These are phyloP conservation scores for Dilophus febrilis DNA, from an alignment of 2,888 invertebrate species.

Conservation along the genomic window DNA sequence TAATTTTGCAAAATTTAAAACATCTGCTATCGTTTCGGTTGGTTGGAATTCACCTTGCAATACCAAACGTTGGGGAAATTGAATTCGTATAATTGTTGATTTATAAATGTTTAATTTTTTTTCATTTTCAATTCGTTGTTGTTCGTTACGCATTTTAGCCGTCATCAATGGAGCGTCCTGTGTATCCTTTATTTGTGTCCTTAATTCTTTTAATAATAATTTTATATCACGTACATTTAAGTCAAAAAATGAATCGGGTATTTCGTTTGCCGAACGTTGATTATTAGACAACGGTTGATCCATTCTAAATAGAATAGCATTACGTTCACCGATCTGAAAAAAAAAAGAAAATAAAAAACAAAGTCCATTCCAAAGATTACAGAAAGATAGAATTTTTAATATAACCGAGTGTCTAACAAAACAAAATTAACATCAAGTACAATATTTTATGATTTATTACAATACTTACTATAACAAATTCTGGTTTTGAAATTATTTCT, in stretches of 20 bases:
- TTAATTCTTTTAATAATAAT: conserved; percentile 54
- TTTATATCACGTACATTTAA: conserved; percentile 68
- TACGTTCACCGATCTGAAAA: conserved; percentile 51
- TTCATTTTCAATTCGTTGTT: conserved; percentile 37
- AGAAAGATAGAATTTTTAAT: too few relatives aligned
- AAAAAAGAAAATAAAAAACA: background rate
- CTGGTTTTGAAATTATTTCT: too few relatives aligned
- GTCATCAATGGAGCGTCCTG: conserved; percentile 63
- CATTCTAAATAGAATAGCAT: conserved; percentile 54
- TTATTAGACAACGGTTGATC: conserved; percentile 32
- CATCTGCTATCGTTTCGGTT: conserved; percentile 48
- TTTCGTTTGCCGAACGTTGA: conserved; percentile 36
- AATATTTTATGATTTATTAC: too few relatives aligned
- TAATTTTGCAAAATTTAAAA: conserved; percentile 48
- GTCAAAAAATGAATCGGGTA: conserved; percentile 79
- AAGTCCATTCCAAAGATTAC: background rate
- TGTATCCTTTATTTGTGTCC: conserved; percentile 40
- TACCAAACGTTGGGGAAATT: conserved; percentile 72
- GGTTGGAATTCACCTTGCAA: conserved; percentile 76
- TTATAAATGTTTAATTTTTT: conserved; percentile 49
- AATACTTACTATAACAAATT: too few relatives aligned
- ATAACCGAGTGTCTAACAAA: too few relatives aligned
- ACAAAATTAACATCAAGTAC: too few relatives aligned
- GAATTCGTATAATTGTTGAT: conserved; percentile 61
- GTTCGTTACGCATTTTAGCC: conserved; percentile 39